These are phyloP conservation scores for Pituophis catenifer DNA, from an alignment of 2,113 vertebrate genomes.

Conservation along the genomic window DNA sequence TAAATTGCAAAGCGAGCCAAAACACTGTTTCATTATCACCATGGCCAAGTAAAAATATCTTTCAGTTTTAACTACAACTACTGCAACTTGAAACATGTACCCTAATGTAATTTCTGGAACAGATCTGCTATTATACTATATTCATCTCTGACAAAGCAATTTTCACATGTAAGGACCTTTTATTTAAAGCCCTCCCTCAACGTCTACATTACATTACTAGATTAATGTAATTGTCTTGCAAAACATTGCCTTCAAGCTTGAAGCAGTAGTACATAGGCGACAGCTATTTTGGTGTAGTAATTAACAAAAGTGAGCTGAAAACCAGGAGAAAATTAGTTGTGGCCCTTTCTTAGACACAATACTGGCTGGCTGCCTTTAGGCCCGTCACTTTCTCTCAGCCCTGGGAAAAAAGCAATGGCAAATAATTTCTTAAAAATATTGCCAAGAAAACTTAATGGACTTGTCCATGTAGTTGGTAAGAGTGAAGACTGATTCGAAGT, in stretches of 20 bases:
- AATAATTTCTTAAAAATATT: neutral
- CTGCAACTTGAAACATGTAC: neutral
- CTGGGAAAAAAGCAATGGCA: neutral
- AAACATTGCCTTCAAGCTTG: neutral
- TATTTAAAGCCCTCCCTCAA: neutral
- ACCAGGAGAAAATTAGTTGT: neutral
- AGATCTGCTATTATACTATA: neutral
- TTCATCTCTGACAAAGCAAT: neutral
- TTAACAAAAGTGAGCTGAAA: neutral
- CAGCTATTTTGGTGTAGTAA: neutral
- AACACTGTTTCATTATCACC: conserved; percentile 8
- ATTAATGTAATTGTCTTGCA: neutral
- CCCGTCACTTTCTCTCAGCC: neutral
- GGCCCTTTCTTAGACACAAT: neutral
- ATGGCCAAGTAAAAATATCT: neutral
- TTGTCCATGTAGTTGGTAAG: neutral
- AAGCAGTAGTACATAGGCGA: neutral
- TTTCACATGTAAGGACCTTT: neutral
- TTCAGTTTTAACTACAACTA: neutral
- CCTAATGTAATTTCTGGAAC: neutral
- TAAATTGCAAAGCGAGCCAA: conserved; percentile 6
- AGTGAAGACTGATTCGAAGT: neutral
- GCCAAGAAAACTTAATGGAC: neutral
- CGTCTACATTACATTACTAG: neutral
- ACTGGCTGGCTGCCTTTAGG: neutral